Base-by-base conservation (phyloP, 2,113 vertebrate genomes). In the Pipra filicauda region DNA sequence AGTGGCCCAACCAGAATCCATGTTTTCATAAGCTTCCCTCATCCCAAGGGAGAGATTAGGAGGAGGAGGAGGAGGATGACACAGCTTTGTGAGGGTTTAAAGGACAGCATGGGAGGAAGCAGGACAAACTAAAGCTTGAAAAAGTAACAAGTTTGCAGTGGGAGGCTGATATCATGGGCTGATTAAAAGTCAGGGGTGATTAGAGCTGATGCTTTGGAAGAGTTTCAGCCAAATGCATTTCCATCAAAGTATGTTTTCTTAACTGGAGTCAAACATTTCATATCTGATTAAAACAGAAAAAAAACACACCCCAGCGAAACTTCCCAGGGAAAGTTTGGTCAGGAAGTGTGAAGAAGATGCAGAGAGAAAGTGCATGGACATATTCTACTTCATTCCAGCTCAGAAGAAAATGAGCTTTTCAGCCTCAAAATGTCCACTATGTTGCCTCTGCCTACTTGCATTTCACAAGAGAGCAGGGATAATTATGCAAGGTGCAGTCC, bases 241-340 rank as follows among this genome's bases (percentile, higher is more conserved):
- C 83, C 65, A 71, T 46, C n/a, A 24, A 89, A 92, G 19, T 21
- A 57, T 95, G 83, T 95, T 95, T 95, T 92, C 65, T 81, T 93
- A 95, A 71, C 89, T 89, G 57, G 61, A 93, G 72, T 78, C 80
- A 95, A 92, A 84, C 17, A 49, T 71, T 78, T 95, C 7, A 3
- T 59, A 86, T 67, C 43, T 90, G 64, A 73, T 62, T 18, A 5
- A 33, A 72, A 28, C 52, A 59, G 16, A 35, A 51, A 69, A 39
- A 21, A 20, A 48, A 49, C 14, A 61, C 65, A 24, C 26, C 4
- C 6, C 11, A 72, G 41, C 59, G 22, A 86, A 67, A 91, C 67
- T 95, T 93, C 91, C 73, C 80, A 87, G 80, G 74, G 55, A 43
- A 90, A 85, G 23, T 35, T 88, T 72, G 35, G 15, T 67, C 44